phyloP scores from a whole-genome alignment of 1,140 invertebrate species.

The Bombus pascuorum region DNA sequence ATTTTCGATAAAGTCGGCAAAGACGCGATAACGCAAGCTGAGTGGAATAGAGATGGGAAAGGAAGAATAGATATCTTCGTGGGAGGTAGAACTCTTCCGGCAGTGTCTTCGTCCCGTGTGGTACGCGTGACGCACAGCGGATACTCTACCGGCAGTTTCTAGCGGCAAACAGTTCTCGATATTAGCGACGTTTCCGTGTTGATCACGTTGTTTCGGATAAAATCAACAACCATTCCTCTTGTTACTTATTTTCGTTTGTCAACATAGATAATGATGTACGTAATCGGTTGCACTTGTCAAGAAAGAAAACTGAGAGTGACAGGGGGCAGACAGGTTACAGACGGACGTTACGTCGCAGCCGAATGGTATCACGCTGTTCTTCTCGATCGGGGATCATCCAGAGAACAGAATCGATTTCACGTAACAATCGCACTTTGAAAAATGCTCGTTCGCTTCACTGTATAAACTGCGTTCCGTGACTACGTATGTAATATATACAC shows the following conservation, averaged over 20 bases:
- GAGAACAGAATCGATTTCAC: not conserved
- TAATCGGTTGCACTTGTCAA: slow-evolving; percentile 13
- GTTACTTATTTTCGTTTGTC: not conserved
- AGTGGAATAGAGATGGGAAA: not conserved
- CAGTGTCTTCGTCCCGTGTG: slow-evolving; percentile 39
- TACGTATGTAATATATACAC: not conserved
- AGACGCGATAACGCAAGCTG: not conserved
- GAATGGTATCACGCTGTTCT: slow-evolving; percentile 2
- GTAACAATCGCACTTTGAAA: slow-evolving; percentile 11
- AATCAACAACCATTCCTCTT: slow-evolving; percentile 38
- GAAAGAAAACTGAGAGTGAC: not conserved
- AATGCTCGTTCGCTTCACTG: slow-evolving; percentile 14
- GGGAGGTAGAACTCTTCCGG: slow-evolving; percentile 50
- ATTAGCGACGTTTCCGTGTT: slow-evolving; percentile 6
- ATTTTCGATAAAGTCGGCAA: not conserved
- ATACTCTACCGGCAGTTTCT: slow-evolving; percentile 24
- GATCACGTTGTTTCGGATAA: not conserved
- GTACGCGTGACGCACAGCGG: slow-evolving; percentile 42
- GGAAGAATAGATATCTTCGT: slow-evolving; percentile 22
- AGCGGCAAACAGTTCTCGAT: slow-evolving; percentile 20
- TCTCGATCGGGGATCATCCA: not conserved
- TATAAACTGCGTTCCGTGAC: not conserved
- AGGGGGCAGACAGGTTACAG: not conserved
- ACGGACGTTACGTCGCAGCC: not conserved
- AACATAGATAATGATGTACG: not conserved